Conservation (phyloP, 2,888 invertebrate species). For the Aleiodes alternator region DNA sequence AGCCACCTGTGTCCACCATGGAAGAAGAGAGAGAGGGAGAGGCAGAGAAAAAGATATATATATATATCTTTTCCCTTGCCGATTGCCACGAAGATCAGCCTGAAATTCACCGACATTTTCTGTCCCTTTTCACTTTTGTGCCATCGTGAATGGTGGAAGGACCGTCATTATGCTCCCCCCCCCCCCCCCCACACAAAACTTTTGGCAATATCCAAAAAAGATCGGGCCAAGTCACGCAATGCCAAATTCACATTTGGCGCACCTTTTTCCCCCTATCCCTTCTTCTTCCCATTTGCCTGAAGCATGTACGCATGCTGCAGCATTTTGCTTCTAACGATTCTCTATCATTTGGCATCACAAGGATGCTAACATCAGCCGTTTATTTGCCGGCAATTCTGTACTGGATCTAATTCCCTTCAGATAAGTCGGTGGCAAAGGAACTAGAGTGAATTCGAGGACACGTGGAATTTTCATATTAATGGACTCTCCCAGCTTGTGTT, state of each 20-base stretch:
- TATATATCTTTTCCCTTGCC: neutral
- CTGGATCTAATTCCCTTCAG: no score
- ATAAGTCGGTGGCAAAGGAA: no score
- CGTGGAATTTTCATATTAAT: constrained; percentile 61
- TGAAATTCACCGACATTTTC: neutral
- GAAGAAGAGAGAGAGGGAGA: constrained; percentile 7
- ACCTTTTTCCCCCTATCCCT: neutral
- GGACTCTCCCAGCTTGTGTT: constrained; percentile 56
- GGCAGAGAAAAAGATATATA: neutral
- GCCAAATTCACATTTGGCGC: constrained; percentile 48
- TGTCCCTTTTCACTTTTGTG: constrained; percentile 19
- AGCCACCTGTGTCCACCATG: constrained; percentile 17
- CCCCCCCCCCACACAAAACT: no score
- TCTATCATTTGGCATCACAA: neutral
- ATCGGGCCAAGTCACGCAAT: no score
- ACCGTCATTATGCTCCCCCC: no score
- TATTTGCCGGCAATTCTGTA: no score
- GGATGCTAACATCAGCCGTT: no score
- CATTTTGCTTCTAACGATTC: no score
- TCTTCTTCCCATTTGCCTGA: no score
- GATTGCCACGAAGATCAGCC: neutral
- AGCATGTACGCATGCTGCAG: no score
- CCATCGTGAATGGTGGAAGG: constrained; percentile 8
- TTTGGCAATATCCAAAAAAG: no score
- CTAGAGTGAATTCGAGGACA: neutral